Percentiles rank a stretch among this genome's conserved stretches.
Evolutionary conservation across 2,888 invertebrate species (phyloP).

Genomic region (Sussaba pulchella): DNA sequence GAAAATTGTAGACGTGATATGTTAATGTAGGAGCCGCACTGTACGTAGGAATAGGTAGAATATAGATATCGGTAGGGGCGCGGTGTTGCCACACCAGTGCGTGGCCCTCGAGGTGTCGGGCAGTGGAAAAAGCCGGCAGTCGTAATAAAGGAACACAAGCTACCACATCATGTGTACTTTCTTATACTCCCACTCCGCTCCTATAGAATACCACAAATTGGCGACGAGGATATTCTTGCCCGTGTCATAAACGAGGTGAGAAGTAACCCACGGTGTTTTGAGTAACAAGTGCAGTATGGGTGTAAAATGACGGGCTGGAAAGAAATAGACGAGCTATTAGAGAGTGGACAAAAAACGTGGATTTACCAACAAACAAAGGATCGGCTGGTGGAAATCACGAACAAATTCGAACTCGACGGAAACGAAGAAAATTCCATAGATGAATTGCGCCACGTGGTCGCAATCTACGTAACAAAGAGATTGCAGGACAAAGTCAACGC

Average conservation of each 20-base stretch:
- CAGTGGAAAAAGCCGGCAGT: background rate
- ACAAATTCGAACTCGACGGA: background rate
- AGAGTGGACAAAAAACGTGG: background rate
- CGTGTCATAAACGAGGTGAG: too few species aligned
- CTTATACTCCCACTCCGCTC: background rate
- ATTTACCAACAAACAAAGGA: background rate
- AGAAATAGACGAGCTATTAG: background rate
- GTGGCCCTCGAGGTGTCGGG: background rate
- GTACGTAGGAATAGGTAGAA: too few species aligned
- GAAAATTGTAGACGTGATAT: too few species aligned
- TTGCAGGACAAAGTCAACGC: background rate
- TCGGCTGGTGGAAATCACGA: background rate
- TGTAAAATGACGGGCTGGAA: background rate
- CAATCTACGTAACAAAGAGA: conserved; percentile 1
- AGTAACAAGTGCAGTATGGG: too few species aligned
- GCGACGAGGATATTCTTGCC: conserved; percentile 7
- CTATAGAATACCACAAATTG: background rate
- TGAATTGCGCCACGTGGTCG: conserved; percentile 9
- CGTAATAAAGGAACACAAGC: background rate
- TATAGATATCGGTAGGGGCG: background rate
- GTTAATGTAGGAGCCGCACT: too few species aligned
- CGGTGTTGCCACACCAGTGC: background rate
- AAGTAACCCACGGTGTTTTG: too few species aligned
- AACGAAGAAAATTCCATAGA: background rate
- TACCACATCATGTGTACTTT: conserved; percentile 15